Conservation (phyloP, 2,888 invertebrate species). For the Celastrina argiolus region DNA sequence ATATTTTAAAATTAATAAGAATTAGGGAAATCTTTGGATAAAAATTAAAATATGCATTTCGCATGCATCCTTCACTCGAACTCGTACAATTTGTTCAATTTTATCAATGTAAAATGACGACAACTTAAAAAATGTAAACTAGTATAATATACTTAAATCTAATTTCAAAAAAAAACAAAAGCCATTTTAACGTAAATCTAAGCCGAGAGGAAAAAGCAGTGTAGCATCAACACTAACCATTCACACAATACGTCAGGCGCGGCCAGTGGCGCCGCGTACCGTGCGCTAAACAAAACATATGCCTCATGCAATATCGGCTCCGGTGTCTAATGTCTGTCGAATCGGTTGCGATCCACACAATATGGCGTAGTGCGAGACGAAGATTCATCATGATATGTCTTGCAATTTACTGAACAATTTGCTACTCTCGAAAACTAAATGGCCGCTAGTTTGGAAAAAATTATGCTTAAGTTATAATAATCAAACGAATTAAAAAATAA, state of each 20-base stretch:
- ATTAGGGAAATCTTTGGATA: conserved; percentile 74
- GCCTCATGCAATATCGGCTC: neutral
- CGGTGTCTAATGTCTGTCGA: neutral
- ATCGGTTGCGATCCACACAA: conserved; percentile 22
- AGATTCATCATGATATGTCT: conserved; percentile 74
- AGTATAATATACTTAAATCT: conserved; percentile 68
- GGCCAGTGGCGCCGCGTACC: conserved; percentile 20
- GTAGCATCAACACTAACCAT: conserved; percentile 39
- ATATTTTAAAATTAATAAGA: conserved; percentile 53
- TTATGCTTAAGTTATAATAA: conserved; percentile 77
- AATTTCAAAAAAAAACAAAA: conserved; percentile 68
- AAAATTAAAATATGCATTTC: conserved; percentile 72
- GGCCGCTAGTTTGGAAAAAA: conserved; percentile 67
- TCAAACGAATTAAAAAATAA: conserved; percentile 73
- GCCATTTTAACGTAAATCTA: conserved; percentile 62
- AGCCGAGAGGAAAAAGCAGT: conserved; percentile 55
- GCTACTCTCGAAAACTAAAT: conserved; percentile 63
- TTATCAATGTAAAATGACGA: conserved; percentile 66
- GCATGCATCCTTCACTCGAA: conserved; percentile 70
- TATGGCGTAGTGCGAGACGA: conserved; percentile 43
- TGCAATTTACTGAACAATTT: conserved; percentile 73
- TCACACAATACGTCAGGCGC: conserved; percentile 39
- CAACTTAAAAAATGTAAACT: conserved; percentile 56
- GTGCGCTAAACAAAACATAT: neutral
- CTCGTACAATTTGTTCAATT: conserved; percentile 60